phyloP scores from a whole-genome alignment of 2,888 invertebrate genomes.

The Alsophila aescularia region DNA sequence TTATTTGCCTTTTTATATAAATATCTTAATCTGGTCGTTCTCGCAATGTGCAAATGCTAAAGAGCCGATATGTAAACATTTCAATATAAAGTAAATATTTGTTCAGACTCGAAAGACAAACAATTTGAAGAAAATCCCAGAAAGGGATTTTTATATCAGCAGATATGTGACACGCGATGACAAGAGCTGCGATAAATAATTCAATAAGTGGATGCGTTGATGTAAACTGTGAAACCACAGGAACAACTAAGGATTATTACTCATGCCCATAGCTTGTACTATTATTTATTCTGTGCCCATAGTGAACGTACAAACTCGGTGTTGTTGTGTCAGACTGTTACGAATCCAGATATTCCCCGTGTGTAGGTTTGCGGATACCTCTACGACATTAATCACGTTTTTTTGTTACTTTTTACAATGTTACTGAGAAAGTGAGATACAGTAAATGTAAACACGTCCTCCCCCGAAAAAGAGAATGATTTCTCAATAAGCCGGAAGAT shows the following conservation, averaged over 20 bases:
- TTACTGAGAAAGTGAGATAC: conserved; percentile 40
- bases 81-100: conserved; percentile 55
- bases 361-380: conserved; percentile 15
- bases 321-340: conserved; percentile 5
- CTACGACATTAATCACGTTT: conserved; percentile 24
- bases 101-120: conserved; percentile 51
- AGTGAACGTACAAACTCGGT: conserved; percentile 3
- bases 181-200: conserved; percentile 3
- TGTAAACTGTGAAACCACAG: conserved; percentile 27
- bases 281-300: no score
- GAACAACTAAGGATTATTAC: conserved; percentile 33
- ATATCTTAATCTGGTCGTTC: conserved; percentile 35
- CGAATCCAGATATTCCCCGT: conserved; percentile 18
- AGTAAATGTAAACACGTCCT: conserved; percentile 29
- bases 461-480: conserved; percentile 28
- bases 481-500: conserved; percentile 38
- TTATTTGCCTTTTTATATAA: conserved; percentile 27
- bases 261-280: no score
- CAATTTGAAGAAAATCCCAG: conserved; percentile 31
- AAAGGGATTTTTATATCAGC: conserved; percentile 3
- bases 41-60: conserved; percentile 48
- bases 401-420: conserved; percentile 34
- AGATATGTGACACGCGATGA: conserved; percentile 14
- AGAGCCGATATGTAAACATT: conserved; percentile 47
- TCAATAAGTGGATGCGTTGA: conserved; percentile 6